Conservation (phyloP, 2,113 vertebrate species). For the Marmota flaviventris region DNA sequence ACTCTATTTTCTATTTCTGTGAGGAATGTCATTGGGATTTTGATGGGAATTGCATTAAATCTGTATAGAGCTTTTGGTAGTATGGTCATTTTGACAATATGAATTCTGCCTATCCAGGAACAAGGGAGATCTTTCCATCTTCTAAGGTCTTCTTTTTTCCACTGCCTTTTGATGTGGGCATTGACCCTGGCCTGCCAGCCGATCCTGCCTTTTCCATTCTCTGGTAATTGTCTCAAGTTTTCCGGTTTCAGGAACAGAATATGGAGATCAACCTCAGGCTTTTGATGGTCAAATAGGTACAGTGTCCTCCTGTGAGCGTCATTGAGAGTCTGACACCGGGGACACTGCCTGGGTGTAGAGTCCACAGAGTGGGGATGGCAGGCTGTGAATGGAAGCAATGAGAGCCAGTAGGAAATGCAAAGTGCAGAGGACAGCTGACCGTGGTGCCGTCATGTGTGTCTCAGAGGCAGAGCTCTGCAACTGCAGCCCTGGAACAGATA, state of each 20-base stretch:
- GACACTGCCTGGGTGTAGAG: too few species aligned
- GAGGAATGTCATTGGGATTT: too few species aligned
- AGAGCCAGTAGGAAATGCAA: too few species aligned
- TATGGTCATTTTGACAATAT: too few species aligned
- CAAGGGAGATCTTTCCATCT: too few species aligned
- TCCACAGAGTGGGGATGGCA: background rate
- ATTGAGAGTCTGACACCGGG: fast-evolving
- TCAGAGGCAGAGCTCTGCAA: too few species aligned
- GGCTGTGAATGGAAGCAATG: background rate
- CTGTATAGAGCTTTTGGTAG: too few species aligned
- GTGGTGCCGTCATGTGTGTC: fast-evolving
- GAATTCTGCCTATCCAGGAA: too few species aligned
- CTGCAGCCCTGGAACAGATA: background rate
- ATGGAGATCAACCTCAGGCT: background rate
- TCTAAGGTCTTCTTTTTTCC: too few species aligned
- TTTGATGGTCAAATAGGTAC: background rate
- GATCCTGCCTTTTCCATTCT: background rate
- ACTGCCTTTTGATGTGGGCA: background rate
- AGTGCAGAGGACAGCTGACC: fast-evolving
- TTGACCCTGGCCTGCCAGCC: background rate
- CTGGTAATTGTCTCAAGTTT: background rate
- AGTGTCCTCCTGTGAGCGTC: fast-evolving
- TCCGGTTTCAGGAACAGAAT: background rate
- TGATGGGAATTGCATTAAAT: too few species aligned
- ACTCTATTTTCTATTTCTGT: too few species aligned